phyloP scores from a whole-genome alignment of 2,888 invertebrate species.

The Tenthredo distinguenda region DNA sequence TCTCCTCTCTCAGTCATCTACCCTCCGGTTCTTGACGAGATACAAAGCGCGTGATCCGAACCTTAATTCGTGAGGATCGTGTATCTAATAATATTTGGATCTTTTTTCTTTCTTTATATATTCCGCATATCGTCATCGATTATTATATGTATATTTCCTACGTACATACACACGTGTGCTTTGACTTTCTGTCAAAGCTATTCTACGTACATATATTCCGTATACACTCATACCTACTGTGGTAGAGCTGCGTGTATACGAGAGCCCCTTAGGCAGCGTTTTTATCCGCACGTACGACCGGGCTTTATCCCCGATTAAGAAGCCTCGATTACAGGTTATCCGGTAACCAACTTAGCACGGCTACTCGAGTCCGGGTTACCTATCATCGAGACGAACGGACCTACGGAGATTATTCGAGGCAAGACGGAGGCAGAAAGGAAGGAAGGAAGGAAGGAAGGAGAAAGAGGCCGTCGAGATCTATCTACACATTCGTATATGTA shows the following conservation, averaged over 20 bases:
- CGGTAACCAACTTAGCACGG: slow-evolving; percentile 64
- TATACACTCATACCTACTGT: neutral
- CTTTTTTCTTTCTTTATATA: neutral
- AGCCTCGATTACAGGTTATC: slow-evolving; percentile 69
- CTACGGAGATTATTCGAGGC: slow-evolving; percentile 65
- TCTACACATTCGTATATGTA: neutral
- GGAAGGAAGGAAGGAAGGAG: slow-evolving; percentile 46
- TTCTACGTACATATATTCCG: neutral
- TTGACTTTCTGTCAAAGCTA: neutral
- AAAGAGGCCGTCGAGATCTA: slow-evolving; percentile 52
- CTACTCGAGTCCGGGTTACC: slow-evolving; percentile 55
- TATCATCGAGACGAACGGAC: slow-evolving; percentile 66
- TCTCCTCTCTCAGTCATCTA: neutral
- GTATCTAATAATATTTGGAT: neutral
- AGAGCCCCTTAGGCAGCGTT: neutral
- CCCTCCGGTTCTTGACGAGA: neutral
- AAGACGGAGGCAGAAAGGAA: slow-evolving; percentile 53
- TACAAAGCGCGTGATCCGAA: slow-evolving; percentile 33
- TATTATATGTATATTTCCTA: neutral
- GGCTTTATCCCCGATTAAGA: slow-evolving; percentile 68
- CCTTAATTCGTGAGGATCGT: neutral
- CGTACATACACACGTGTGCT: neutral
- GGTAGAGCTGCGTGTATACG: neutral
- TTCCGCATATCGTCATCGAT: neutral
- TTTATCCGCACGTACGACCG: slow-evolving; percentile 60